These are phyloP conservation scores for Alectura lathami DNA, from an alignment of 2,113 vertebrate species.

Conservation along the genomic window DNA sequence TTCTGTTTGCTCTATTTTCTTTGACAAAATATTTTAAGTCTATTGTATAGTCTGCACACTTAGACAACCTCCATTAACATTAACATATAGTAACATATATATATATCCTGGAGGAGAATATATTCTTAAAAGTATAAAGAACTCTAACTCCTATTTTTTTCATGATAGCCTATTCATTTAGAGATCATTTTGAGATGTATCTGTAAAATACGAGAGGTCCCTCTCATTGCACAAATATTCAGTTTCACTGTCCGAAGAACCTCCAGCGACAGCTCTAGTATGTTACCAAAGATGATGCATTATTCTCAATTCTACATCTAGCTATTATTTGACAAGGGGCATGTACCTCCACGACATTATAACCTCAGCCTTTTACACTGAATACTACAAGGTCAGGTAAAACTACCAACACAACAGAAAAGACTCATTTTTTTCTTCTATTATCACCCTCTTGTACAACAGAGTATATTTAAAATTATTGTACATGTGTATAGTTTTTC, in stretches of 20 bases:
- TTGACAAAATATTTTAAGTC: neutral
- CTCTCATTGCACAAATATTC: neutral
- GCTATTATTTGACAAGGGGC: neutral
- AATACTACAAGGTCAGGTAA: constrained; percentile 7
- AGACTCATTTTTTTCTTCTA: neutral
- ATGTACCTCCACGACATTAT: neutral
- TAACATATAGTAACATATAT: neutral
- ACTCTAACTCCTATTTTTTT: constrained; percentile 8
- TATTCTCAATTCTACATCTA: neutral
- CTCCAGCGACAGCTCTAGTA: neutral
- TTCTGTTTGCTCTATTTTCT: neutral
- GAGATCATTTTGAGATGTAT: neutral
- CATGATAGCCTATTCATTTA: neutral
- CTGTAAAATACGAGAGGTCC: neutral
- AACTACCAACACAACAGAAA: neutral
- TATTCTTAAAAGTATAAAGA: neutral
- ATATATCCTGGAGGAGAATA: neutral
- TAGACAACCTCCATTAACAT: neutral
- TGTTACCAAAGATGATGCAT: neutral
- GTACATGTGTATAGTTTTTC: neutral
- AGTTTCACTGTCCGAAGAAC: neutral
- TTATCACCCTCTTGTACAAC: neutral
- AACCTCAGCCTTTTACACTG: neutral
- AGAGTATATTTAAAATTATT: neutral
- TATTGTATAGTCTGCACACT: neutral